Evolutionary conservation across 2,113 vertebrate genomes (phyloP).

Genomic region (Chloroceryle aenea): DNA sequence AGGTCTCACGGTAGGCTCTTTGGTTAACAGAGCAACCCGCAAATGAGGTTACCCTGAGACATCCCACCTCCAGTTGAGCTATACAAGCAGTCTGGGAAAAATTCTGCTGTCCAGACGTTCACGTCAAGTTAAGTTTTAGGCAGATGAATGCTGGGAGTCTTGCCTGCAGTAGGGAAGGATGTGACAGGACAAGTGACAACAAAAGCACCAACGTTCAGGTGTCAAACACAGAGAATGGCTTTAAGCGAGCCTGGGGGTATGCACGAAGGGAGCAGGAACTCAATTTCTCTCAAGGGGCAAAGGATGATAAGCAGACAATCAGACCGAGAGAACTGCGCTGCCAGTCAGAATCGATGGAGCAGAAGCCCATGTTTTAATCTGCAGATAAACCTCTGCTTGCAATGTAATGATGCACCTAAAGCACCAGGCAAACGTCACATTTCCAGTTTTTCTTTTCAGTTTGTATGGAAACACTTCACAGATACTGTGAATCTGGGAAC

Average conservation of each 20-base stretch:
- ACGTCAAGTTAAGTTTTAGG: background rate
- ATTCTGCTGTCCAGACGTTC: background rate
- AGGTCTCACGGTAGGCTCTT: background rate
- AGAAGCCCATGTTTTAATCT: background rate
- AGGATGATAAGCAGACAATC: background rate
- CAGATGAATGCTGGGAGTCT: background rate
- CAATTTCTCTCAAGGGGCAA: background rate
- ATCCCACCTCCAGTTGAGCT: background rate
- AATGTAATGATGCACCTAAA: background rate
- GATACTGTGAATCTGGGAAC: background rate
- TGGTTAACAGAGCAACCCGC: background rate
- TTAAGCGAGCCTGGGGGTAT: conserved; percentile 22
- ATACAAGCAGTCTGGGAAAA: background rate
- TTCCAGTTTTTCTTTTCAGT: background rate
- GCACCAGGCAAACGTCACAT: background rate
- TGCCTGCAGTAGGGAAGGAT: background rate
- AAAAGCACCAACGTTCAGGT: conserved; percentile 7
- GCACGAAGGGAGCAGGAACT: background rate
- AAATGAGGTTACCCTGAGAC: background rate
- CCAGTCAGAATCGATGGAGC: background rate
- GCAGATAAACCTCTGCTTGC: background rate
- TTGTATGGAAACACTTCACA: background rate
- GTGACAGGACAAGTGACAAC: conserved; percentile 30
- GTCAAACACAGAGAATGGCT: conserved; percentile 21
- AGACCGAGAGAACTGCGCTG: background rate